Evolutionary conservation across 2,113 vertebrate species (phyloP).

Genomic region (Physeter macrocephalus): DNA sequence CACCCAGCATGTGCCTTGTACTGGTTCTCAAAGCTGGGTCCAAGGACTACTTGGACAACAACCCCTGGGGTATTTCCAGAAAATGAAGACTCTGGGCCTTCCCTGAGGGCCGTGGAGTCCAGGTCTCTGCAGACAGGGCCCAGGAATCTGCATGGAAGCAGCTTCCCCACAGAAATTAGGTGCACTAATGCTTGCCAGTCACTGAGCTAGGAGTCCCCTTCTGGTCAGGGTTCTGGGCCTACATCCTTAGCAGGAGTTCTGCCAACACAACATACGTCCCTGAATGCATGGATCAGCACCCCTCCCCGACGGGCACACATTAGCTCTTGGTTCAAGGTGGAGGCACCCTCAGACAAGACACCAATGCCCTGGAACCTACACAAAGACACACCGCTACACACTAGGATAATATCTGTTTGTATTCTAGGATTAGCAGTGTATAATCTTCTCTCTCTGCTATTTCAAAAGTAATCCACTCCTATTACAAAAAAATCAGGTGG

Average conservation of each 20-base stretch:
- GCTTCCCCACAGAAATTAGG: background rate
- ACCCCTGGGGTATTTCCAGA: too few relatives aligned
- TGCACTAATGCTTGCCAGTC: background rate
- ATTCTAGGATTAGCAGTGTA: too few relatives aligned
- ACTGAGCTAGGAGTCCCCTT: too few relatives aligned
- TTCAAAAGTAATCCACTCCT: background rate
- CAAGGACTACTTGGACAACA: background rate
- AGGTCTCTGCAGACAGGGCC: background rate
- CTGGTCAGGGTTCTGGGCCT: background rate
- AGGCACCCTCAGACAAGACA: background rate
- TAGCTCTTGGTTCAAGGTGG: background rate
- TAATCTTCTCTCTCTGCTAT: background rate
- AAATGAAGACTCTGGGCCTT: background rate
- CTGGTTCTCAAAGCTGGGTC: background rate
- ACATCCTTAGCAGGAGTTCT: background rate
- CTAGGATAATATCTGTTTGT: background rate
- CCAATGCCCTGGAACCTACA: background rate
- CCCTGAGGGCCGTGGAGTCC: too few relatives aligned
- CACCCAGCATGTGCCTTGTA: background rate
- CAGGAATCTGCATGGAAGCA: background rate
- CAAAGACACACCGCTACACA: background rate
- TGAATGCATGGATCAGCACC: background rate
- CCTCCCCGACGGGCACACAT: rapidly evolving
- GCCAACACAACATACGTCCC: background rate
- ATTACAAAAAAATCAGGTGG: background rate